Evolutionary conservation across 2,797 vertebrate genomes (phyloP), one percentile per base, ranked within the genome.

Genomic region (Ctenopoma multispine): DNA sequence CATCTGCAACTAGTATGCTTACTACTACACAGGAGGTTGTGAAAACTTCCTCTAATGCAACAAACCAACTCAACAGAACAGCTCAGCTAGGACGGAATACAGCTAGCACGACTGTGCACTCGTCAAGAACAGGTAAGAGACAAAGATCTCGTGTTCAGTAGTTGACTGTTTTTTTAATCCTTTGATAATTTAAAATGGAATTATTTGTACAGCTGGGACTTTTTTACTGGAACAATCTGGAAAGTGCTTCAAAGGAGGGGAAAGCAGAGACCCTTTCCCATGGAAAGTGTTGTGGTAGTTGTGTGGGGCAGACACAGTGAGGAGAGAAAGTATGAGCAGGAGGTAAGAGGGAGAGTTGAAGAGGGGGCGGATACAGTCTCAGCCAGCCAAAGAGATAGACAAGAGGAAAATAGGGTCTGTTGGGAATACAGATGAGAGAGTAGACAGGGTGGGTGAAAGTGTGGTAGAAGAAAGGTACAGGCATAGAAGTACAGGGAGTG

Each of bases 201-300:
- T 82, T 90, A 82, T 93, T 92, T 91, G 55, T 86, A 72, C 91
- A 93, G 92, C 89, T 92, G 90, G 78, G 51, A 74, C 59, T 38
- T 82, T 79, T 75, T 88, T 82, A 87, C 77, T 83, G 83, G 83
- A 86, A 83, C 55, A 76, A 79, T 77, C 72, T 83, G 66, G 38
- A 87, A 69, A 77, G 27, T 63, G 57, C 79, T 91, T 86, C 85
- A 89, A 89, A 91, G 80, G 71, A 67, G 72, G 74, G 80, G 63
- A 81, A 86, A 73, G 41, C 38, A 62, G 70, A 83, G 59, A 73
- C 56, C 63, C 21, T 46, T 87, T 83, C 88, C 83, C 77, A 79
- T 84, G 82, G 87, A 89, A 91, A 90, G 58, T 77, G 69, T 77
- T 75, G 77, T 66, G 71, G 78, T 64, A 71, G 68, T 68, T 82